These are phyloP conservation scores for Drosophila ananassae DNA, from an alignment of 1,140 invertebrate species.

Conservation along the genomic window DNA sequence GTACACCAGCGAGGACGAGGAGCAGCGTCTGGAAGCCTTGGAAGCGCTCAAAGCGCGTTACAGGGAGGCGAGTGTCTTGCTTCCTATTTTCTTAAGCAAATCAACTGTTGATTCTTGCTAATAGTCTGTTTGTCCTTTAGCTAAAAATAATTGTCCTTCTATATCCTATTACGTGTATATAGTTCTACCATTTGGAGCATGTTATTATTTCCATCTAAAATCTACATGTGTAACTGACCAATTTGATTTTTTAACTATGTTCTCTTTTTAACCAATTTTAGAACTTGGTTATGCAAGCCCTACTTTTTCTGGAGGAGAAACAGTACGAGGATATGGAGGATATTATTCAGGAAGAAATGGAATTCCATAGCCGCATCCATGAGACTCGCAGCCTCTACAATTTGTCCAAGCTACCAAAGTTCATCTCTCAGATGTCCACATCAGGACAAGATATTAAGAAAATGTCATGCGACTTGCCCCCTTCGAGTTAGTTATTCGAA, in stretches of 20 bases:
- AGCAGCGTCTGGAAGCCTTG: slow-evolving; percentile 35
- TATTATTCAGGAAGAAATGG: slow-evolving; percentile 45
- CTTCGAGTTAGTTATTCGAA: neutral
- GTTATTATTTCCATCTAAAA: too few relatives aligned
- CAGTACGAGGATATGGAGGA: slow-evolving; percentile 40
- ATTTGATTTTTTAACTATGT: too few relatives aligned
- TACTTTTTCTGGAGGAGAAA: slow-evolving; percentile 49
- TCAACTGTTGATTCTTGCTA: neutral
- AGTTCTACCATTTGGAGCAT: too few relatives aligned
- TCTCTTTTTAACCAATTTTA: slow-evolving; percentile 11
- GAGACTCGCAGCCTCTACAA: slow-evolving; percentile 18
- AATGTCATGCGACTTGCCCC: neutral
- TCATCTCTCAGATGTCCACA: slow-evolving; percentile 18
- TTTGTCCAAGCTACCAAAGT: slow-evolving; percentile 21
- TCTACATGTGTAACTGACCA: too few relatives aligned
- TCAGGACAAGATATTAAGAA: neutral
- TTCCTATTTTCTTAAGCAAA: neutral
- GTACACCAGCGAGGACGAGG: slow-evolving; percentile 35
- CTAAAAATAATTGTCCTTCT: too few relatives aligned
- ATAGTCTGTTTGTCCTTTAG: too few relatives aligned
- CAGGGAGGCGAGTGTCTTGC: slow-evolving; percentile 40
- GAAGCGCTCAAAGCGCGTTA: slow-evolving; percentile 45
- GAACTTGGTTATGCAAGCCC: slow-evolving; percentile 67
- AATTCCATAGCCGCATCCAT: slow-evolving; percentile 45
- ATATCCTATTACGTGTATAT: too few relatives aligned